Percentiles rank a stretch among this genome's conserved stretches.
Evolutionary conservation across 2,113 vertebrate genomes (phyloP).

Genomic region (Hypanus sabinus): DNA sequence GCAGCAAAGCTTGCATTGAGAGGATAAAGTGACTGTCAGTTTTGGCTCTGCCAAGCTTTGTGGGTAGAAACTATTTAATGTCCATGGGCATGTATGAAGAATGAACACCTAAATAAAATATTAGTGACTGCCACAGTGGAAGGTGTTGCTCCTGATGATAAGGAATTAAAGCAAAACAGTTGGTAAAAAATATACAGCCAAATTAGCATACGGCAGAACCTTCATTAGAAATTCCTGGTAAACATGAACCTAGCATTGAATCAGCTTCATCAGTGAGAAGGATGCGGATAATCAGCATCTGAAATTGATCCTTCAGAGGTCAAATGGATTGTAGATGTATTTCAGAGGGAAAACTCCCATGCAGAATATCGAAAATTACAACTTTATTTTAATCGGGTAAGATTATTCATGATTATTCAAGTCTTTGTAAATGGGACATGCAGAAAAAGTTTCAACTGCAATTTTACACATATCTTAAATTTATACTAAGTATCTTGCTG

Average conservation of each 20-base stretch:
- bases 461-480: no score
- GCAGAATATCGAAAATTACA: background rate
- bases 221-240: background rate
- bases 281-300: background rate
- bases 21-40: background rate
- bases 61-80: background rate
- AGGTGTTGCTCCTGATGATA: background rate
- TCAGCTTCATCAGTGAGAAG: background rate
- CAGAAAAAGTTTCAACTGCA: no score
- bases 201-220: background rate
- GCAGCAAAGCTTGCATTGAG: background rate
- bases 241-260: background rate
- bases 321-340: background rate
- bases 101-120: background rate
- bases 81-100: background rate
- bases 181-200: background rate
- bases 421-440: no score
- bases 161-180: background rate
- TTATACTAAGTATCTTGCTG: no score
- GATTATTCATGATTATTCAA: no score
- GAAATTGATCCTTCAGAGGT: background rate
- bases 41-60: background rate
- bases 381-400: background rate
- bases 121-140: background rate
- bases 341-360: background rate